Conservation (phyloP, 2,888 invertebrate genomes). For the Itoplectis maculator region DNA sequence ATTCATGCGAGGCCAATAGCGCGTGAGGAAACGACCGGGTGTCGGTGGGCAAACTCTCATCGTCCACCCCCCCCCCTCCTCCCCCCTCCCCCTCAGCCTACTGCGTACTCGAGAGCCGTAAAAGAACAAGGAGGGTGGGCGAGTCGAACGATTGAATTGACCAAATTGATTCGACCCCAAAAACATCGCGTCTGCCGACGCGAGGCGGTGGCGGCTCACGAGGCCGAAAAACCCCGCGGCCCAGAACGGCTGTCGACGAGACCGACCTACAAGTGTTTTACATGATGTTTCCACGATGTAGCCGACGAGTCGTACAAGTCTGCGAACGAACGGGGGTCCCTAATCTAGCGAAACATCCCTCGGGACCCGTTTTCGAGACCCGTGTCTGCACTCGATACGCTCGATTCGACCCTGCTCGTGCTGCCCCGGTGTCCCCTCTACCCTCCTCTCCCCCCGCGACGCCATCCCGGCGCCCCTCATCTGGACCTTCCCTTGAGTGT, state of each 20-base stretch:
- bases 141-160: slow-evolving; percentile 79
- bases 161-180: slow-evolving; percentile 83
- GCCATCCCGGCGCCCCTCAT: slow-evolving; percentile 36
- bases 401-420: slow-evolving; percentile 73
- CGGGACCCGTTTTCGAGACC: slow-evolving; percentile 76
- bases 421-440: slow-evolving; percentile 14
- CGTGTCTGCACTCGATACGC: slow-evolving; percentile 75
- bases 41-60: slow-evolving; percentile 70
- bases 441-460: too few relatives aligned
- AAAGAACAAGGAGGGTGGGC: slow-evolving; percentile 47
- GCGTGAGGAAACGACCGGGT: slow-evolving; percentile 65
- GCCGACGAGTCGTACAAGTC: slow-evolving; percentile 39
- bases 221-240: slow-evolving; percentile 61
- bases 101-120: slow-evolving; percentile 59
- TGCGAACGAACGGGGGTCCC: slow-evolving; percentile 73
- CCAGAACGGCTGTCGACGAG: slow-evolving; percentile 75
- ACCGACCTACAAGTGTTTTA: slow-evolving; percentile 83
- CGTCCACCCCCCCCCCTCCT: too few relatives aligned
- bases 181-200: slow-evolving; percentile 81
- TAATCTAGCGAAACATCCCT: slow-evolving; percentile 84
- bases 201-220: slow-evolving; percentile 26
- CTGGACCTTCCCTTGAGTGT: slow-evolving; percentile 38
- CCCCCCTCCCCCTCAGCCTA: too few relatives aligned
- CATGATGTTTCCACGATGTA: slow-evolving; percentile 80
- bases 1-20: slow-evolving; percentile 65